phyloP scores from a whole-genome alignment of 2,797 vertebrate genomes.

The Eidolon dupreanum region DNA sequence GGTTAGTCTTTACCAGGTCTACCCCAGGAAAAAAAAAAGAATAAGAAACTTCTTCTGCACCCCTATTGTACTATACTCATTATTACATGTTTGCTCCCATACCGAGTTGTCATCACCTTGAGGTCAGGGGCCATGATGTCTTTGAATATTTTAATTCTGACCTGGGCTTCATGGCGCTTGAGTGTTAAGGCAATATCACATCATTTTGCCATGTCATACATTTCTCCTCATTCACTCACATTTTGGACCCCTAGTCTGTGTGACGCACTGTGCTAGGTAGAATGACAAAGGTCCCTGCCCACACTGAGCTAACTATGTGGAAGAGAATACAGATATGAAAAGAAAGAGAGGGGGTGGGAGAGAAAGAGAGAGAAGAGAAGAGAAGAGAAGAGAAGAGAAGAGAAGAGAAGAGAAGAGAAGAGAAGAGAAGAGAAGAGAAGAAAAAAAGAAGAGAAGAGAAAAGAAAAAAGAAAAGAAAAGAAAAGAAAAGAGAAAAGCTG shows the following conservation, averaged over 20 bases:
- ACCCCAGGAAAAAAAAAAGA: neutral
- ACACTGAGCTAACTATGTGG: neutral
- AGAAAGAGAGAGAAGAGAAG: too few relatives aligned
- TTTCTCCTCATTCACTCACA: neutral
- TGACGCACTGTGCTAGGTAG: neutral
- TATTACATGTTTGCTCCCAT: neutral
- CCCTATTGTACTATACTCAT: fast-evolving
- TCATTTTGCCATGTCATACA: neutral
- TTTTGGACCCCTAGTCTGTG: neutral
- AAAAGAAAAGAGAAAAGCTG: neutral
- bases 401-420: too few relatives aligned
- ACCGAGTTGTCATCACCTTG: fast-evolving
- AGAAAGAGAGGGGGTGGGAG: too few relatives aligned
- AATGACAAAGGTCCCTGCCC: neutral
- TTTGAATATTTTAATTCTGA: neutral
- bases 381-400: too few relatives aligned
- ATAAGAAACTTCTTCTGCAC: neutral
- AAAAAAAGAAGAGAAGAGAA: too few relatives aligned
- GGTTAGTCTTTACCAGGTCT: neutral
- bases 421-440: too few relatives aligned
- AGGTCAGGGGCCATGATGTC: neutral
- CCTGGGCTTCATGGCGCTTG: neutral
- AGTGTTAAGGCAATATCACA: neutral
- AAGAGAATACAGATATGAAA: neutral
- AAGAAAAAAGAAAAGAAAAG: too few relatives aligned